phyloP scores from a whole-genome alignment of 2,888 invertebrate genomes.

The Eulithis testata region DNA sequence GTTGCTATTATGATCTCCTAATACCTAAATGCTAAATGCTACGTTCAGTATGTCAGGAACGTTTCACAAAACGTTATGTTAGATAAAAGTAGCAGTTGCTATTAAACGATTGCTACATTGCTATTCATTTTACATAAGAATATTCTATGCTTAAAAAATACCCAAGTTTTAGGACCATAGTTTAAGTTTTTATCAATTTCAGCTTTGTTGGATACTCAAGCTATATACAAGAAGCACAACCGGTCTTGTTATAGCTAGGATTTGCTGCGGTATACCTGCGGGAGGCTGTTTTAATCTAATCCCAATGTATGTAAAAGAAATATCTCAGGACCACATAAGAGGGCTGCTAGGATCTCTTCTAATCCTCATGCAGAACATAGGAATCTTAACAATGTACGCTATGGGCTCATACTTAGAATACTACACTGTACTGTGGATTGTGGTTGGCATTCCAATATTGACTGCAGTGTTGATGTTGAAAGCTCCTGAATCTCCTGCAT shows the following conservation, averaged over 20 bases:
- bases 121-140: not conserved
- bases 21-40: conserved; percentile 50
- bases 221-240: conserved; percentile 49
- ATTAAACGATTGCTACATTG: too few relatives aligned
- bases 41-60: conserved; percentile 46
- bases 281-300: conserved; percentile 65
- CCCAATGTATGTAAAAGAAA: conserved; percentile 68
- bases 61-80: conserved; percentile 16
- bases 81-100: not conserved
- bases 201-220: conserved; percentile 67
- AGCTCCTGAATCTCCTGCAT: conserved; percentile 71
- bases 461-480: conserved; percentile 57
- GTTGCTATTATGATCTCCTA: conserved; percentile 41
- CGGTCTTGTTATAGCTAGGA: conserved; percentile 57
- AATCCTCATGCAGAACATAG: conserved; percentile 59
- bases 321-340: conserved; percentile 65
- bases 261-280: conserved; percentile 58
- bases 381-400: conserved; percentile 61
- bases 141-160: too few relatives aligned
- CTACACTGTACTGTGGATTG: conserved; percentile 56
- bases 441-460: conserved; percentile 53
- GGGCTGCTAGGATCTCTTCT: conserved; percentile 62
- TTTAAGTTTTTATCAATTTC: conserved; percentile 31
- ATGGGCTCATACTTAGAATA: conserved; percentile 65
- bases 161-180: too few relatives aligned